Evolutionary conservation across 2,113 vertebrate species (phyloP), one percentile per base, ranked within the genome.

Genomic region (Naja naja): DNA sequence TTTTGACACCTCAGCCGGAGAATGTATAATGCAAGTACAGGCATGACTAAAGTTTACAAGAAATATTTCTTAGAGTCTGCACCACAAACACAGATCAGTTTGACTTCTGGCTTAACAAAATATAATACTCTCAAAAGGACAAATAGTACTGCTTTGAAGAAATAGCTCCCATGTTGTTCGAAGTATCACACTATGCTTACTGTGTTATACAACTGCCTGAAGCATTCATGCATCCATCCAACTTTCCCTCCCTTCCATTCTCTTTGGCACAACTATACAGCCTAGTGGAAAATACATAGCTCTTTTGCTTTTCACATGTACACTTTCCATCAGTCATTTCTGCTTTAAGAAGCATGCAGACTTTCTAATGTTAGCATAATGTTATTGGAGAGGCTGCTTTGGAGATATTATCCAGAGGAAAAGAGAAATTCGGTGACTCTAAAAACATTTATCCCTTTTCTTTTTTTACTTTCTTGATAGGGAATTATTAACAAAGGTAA

Each of bases 381-480:
- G 8, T 47, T 56, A 39, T 81, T 49, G 58, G 14, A 88, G 12
- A 45, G 39, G 10, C 43, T 49, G 8, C 18, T 91, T 49, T 56
- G 22, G 27, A 20, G 54, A 56, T 52, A 9, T 89, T 14, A 49
- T 9, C 43, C 49, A 49, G 54, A 43, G 58, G 22, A 27, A 14
- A 25, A 89, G 25, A 89, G 3, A 56, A 92, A 81, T 81, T 39
- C 0, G 18, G 18, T 39, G 34, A 81, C 18, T 22, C 69, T 20
- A 43, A 81, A 81, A 81, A 81, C 6, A 39, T 81, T 81, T 20
- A 16, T 81, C 7, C 18, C 18, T 81, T 39, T 22, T 39, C 2
- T 39, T 81, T 39, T 69, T 69, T 20, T 81, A 22, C 89, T 95
- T 88, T 92, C 91, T 93, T 92, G 60, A 49, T 88, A 64, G 52